Conservation (phyloP, 1,140 invertebrate genomes). For the Varroa destructor region DNA sequence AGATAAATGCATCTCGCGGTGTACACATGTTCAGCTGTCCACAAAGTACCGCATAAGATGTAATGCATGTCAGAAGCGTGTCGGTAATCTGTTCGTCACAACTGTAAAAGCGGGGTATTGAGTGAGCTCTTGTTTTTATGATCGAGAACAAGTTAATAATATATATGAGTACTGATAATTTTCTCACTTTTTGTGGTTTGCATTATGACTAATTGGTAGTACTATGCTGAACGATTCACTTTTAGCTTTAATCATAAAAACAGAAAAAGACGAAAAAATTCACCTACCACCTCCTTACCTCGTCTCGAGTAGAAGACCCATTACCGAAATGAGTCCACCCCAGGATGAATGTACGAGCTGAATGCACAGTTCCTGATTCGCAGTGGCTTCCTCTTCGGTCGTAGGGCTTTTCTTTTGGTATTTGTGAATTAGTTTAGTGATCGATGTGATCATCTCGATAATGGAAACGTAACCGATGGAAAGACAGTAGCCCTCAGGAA, state of each 20-base stretch:
- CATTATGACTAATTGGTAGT: neutral
- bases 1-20: slow-evolving; percentile 79
- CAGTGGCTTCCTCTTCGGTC: slow-evolving; percentile 26
- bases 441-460: slow-evolving; percentile 23
- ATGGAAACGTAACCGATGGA: slow-evolving; percentile 71
- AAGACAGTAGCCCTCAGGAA: slow-evolving; percentile 87
- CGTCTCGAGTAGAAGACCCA: slow-evolving; percentile 80
- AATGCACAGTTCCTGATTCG: slow-evolving; percentile 27
- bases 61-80: slow-evolving; percentile 74
- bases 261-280: neutral
- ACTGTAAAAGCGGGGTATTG: slow-evolving; percentile 42
- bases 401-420: slow-evolving; percentile 37
- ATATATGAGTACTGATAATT: slow-evolving; percentile 17
- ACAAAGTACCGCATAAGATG: slow-evolving; percentile 66
- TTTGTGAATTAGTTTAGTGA: slow-evolving; percentile 18
- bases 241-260: no score
- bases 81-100: slow-evolving; percentile 79
- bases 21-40: slow-evolving; percentile 57
- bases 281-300: slow-evolving; percentile 45
- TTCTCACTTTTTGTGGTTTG: slow-evolving; percentile 5
- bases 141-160: neutral
- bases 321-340: slow-evolving; percentile 77
- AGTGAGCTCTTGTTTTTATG: neutral
- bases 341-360: slow-evolving; percentile 86
- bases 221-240: no score